phyloP scores from a whole-genome alignment of 2,888 invertebrate species.

The Zhuqinia jingwanae region DNA sequence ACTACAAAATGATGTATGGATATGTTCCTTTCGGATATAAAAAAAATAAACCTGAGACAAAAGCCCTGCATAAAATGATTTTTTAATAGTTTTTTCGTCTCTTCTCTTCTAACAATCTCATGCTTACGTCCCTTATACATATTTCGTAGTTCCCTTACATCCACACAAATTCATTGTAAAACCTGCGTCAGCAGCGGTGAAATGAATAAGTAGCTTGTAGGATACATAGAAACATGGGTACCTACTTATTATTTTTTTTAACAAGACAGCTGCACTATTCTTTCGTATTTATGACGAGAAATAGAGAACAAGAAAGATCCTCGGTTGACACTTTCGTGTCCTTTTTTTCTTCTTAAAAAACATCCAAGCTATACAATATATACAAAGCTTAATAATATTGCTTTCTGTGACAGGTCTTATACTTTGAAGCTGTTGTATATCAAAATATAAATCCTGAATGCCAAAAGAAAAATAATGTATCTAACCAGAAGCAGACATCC shows the following conservation, averaged over 20 bases:
- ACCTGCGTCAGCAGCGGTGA: neutral
- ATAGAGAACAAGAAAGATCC: neutral
- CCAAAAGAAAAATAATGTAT: neutral
- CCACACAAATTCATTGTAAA: neutral
- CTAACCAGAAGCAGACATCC: no score
- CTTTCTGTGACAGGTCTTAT: slow-evolving; percentile 1
- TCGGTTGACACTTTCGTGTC: slow-evolving; percentile 39
- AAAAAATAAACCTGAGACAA: slow-evolving; percentile 52
- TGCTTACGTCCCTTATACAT: neutral
- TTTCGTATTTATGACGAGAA: slow-evolving; percentile 23
- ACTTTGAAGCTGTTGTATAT: no score
- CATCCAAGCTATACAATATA: no score
- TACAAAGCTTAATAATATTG: neutral
- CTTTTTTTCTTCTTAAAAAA: slow-evolving; percentile 25
- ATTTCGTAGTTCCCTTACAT: neutral
- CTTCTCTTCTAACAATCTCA: slow-evolving; percentile 6
- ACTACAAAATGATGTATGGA: neutral
- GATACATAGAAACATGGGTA: neutral
- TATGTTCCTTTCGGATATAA: neutral
- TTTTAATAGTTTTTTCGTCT: slow-evolving; percentile 39
- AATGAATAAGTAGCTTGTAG: neutral
- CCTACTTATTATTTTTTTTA: neutral
- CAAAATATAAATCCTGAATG: neutral
- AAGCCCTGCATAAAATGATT: slow-evolving; percentile 53
- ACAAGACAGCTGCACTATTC: neutral